Evolutionary conservation across 2,113 vertebrate species (phyloP), one percentile per base, ranked within the genome.

Genomic region (Callopanchax toddi): DNA sequence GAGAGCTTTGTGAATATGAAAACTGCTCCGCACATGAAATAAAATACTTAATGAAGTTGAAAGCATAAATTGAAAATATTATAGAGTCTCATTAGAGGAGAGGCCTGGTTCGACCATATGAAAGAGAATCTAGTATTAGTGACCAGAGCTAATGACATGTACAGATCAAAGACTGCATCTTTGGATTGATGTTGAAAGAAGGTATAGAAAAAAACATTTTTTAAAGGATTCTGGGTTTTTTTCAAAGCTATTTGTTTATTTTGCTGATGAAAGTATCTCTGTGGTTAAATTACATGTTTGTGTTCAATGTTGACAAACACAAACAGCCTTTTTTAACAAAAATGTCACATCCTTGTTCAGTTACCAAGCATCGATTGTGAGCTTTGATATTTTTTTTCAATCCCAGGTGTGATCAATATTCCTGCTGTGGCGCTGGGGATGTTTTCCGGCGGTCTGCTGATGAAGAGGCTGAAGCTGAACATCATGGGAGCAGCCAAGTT

Each of bases 391-490:
- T 32, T 13, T 42, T 53, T 34, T 68, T 2, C 58, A 1, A n/a
- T 67, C 12, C 16, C 69, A 98, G 97, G 94, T 72, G 74, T 96
- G 82, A 96, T 96, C 86, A 94, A 92, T 77, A 93, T 98, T 58
- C 96, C 96, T 0, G 84, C 95, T 22, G 86, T 96, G 81, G 94
- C 94, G 15, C 17, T 96, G 79, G 95, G 96, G 36, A 96, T 97
- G 81, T 93, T 99, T 78, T 87, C 93, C 68, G 95, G 96, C 37
- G 96, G 96, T 49, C 85, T 95, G 20, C 87, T 96, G 42, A 98
- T 98, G 96, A 97, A 98, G 78, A 94, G 91, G 59, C 93, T 96
- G 81, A 96, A 97, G 87, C 92, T 95, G 63, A 93, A 92, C 76
- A 85, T 91, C 37, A 91, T 93, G 83, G 91, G 91, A 80, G 95